These are phyloP conservation scores for Pocillopora damicornis DNA, from an alignment of 64 coral and sea anemone species.

Conservation along the genomic window DNA sequence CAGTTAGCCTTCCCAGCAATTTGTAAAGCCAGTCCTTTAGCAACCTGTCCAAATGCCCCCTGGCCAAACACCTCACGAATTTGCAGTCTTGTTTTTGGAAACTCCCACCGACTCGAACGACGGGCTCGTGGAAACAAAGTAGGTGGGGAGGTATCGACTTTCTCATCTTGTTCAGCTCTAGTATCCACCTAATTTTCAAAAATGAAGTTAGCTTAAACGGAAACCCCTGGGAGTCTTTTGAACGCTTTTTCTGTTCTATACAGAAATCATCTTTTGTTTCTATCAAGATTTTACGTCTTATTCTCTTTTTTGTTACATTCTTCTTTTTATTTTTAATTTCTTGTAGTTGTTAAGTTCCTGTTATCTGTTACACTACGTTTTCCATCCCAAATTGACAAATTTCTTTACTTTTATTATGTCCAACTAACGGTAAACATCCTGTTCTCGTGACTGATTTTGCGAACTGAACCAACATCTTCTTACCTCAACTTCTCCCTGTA, in stretches of 20 bases:
- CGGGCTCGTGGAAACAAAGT: background rate
- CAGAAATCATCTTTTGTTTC: too few relatives aligned
- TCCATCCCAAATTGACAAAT: too few relatives aligned
- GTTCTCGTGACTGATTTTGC: too few relatives aligned
- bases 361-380: too few relatives aligned
- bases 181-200: background rate
- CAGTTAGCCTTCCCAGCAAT: background rate
- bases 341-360: too few relatives aligned
- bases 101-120: background rate
- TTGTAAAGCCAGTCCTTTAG: background rate
- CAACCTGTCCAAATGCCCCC: conserved; percentile 1
- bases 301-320: too few relatives aligned
- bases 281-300: too few relatives aligned
- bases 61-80: background rate
- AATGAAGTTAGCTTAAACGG: background rate
- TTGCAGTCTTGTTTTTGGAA: background rate
- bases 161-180: background rate
- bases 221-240: too few relatives aligned
- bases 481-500: background rate
- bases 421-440: too few relatives aligned
- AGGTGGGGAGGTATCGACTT: background rate
- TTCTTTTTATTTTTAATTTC: too few relatives aligned
- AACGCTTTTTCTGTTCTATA: too few relatives aligned
- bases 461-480: background rate
- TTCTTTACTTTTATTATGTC: too few relatives aligned